Percentiles rank a stretch among this genome's conserved stretches.
Evolutionary conservation across 2,113 vertebrate species (phyloP).

Genomic region (Thermophis baileyi): DNA sequence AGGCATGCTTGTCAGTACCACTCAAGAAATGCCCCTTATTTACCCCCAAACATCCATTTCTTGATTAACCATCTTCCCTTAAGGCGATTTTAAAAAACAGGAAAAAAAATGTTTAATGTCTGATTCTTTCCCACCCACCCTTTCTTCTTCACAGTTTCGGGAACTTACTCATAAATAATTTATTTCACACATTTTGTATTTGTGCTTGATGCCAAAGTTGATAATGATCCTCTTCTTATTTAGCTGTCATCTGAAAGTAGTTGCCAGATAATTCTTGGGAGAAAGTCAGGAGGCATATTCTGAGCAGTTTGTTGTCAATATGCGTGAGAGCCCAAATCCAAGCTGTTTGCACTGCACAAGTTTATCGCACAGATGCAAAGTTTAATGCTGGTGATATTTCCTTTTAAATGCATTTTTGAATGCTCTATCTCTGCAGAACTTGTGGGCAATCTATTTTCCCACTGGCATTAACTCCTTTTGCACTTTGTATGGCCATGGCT

Average conservation of each 20-base stretch:
- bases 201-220: slow-evolving; percentile 5
- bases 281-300: slow-evolving; percentile 27
- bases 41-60: neutral
- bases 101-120: neutral
- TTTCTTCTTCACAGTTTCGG: neutral
- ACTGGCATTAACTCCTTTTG: neutral
- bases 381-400: slow-evolving; percentile 1
- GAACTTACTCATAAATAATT: slow-evolving; percentile 5
- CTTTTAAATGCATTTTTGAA: neutral
- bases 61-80: neutral
- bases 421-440: neutral
- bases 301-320: slow-evolving; percentile 30
- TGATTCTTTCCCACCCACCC: neutral
- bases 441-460: neutral
- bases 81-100: neutral
- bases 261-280: slow-evolving; percentile 18
- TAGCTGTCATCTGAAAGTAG: slow-evolving; percentile 27
- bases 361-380: neutral
- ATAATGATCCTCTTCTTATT: neutral
- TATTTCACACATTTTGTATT: neutral
- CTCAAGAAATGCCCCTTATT: neutral
- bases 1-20: neutral
- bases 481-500: neutral
- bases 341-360: neutral
- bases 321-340: slow-evolving; percentile 36